Conservation (phyloP, 2,113 vertebrate species). For the Otus sunia region DNA sequence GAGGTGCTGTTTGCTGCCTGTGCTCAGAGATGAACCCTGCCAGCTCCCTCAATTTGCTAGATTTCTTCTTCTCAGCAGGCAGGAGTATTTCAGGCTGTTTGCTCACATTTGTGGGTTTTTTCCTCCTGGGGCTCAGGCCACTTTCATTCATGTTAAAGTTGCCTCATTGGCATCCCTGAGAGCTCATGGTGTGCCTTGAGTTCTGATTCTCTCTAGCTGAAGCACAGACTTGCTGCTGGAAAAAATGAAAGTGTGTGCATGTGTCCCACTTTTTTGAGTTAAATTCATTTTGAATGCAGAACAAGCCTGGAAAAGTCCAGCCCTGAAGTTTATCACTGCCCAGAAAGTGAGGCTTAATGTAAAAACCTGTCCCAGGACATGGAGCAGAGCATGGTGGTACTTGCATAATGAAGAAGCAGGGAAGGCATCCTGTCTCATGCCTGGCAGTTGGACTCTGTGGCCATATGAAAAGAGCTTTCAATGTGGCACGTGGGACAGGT, state of each 20-base stretch:
- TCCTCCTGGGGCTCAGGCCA: not conserved
- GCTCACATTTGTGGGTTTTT: not conserved
- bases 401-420: not conserved
- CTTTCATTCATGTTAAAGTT: not conserved
- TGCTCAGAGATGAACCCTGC: not conserved
- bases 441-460: not conserved
- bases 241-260: not conserved
- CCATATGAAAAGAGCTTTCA: not conserved
- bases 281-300: not conserved
- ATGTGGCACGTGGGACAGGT: not conserved
- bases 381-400: not conserved
- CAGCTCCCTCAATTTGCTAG: not conserved
- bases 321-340: not conserved
- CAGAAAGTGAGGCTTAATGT: not conserved
- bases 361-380: not conserved
- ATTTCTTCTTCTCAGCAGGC: not conserved
- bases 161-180: not conserved
- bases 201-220: not conserved
- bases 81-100: not conserved
- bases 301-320: not conserved
- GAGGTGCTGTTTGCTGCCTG: not conserved
- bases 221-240: not conserved
- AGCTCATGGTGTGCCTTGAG: not conserved
- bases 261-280: not conserved
- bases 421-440: not conserved